Base-by-base conservation (phyloP, 2,888 invertebrate species). In the Apodemia duryi region DNA sequence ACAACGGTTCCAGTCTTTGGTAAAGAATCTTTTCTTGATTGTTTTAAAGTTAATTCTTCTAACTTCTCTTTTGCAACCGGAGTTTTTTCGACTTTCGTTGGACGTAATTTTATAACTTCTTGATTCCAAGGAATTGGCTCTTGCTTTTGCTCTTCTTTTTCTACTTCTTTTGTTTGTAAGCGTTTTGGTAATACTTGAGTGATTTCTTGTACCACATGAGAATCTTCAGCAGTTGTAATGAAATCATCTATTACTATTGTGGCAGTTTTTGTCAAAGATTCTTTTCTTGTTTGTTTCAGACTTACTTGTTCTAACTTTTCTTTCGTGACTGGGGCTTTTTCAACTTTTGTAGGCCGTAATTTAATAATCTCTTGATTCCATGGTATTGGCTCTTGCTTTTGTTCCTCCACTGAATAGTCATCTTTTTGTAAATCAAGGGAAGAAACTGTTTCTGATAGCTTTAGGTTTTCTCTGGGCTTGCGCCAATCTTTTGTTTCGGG, bases 361-460 rank as follows among this genome's bases (percentile, higher is more conserved):
- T 92, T 90, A 13, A 94, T 91, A 71, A 93, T 92, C 82, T 96
- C 94, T 75, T 95, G 93, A 3, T 94, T 96, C 94, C 79, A 94
- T 65, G 78, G 94, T 78, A 77, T 86, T 71, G 78, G 84, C 86
- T 81, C 86, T 76, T 78, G 69, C 61, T 61, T 60, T 62, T 49
- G 61, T 61, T 29, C 49, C 6, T 38, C 49, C 7, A 35, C 46
- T 11, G 35, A 32, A 46, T n/a, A 43, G 66, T 79, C 75, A 49
- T 66, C 57, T 63, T 62, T 66, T 61, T 66, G 61, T 10, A 63
- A 29, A 11, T 32, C 57, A 57, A 57, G 11, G 28, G 32, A 29
- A 11, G 10, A 29, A 57, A 57, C 10, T 32, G 54, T 29, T 11
- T 57, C 32, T 29, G 32, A 13, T 2, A 29, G 9, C 32, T 32